Percentiles rank a stretch among this genome's conserved stretches.
Conservation (phyloP, 1,140 invertebrate species). For the Drosophila rhopaloa region DNA sequence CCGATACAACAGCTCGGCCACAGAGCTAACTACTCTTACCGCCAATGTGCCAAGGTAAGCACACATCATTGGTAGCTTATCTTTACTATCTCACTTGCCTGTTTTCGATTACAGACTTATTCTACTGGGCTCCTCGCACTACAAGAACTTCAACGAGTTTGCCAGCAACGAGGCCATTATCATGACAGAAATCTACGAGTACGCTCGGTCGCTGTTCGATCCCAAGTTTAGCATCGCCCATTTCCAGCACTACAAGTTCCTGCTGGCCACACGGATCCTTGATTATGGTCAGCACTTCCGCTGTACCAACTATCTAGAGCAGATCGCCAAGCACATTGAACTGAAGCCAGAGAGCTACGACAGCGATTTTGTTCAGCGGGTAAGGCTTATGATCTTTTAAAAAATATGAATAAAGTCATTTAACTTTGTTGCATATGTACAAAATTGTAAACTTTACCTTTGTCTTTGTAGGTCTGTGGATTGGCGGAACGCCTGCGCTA, state of each 20-base stretch:
- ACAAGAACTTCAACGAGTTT: constrained; percentile 89
- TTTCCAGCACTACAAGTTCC: constrained; percentile 91
- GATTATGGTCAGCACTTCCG: constrained; percentile 92
- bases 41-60: constrained; percentile 71
- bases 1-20: constrained; percentile 84
- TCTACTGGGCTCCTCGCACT: constrained; percentile 90
- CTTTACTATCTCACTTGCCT: too few species aligned
- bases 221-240: constrained; percentile 90
- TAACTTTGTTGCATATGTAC: not conserved
- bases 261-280: constrained; percentile 90
- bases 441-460: not conserved
- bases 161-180: constrained; percentile 94
- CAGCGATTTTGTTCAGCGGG: constrained; percentile 87
- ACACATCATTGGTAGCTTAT: too few species aligned
- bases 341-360: constrained; percentile 87
- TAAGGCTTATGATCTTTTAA: constrained; percentile 71
- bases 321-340: constrained; percentile 89
- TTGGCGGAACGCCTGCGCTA: constrained; percentile 88
- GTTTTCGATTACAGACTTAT: constrained; percentile 87
- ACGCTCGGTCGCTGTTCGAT: constrained; percentile 92
- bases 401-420: too few species aligned
- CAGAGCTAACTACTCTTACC: constrained; percentile 67
- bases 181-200: constrained; percentile 97
- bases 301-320: constrained; percentile 91
- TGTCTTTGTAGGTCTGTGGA: constrained; percentile 56